Evolutionary conservation across 2,113 vertebrate genomes (phyloP), one percentile per base, ranked within the genome.

Genomic region (Clupea harengus): DNA sequence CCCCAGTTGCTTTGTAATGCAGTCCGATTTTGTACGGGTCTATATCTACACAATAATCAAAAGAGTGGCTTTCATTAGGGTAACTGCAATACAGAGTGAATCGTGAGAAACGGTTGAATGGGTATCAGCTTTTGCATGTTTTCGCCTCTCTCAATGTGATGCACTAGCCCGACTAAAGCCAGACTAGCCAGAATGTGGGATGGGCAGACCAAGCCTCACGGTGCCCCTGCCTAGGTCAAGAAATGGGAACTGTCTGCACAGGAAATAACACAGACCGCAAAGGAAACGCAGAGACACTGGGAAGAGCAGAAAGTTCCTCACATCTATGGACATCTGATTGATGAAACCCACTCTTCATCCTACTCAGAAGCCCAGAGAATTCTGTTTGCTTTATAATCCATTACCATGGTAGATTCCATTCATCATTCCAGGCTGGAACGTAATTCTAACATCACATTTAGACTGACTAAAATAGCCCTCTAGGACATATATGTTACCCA

Each of bases 231-330:
- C 72, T 39, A 39, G 11, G 45, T 67, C 32, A 28, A 86, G 17
- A 45, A 49, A 28, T 45, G 60, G 46, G 86, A 28, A 54, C 44
- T 60, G 60, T 83, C 45, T 82, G 20, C 52, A 78, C 45, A 54
- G 83, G 80, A 84, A 82, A 85, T 85, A 75, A 85, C 28, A 72
- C 52, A 83, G 67, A 83, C 81, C 47, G 82, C 47, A 83, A 17
- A 47, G 81, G 60, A 54, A 84, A n/a, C 49, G 81, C 17, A 87
- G 32, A 47, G 45, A 64, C 82, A 81, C 11, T 13, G 25, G 64
- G 64, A 15, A 2, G 32, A 78, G 72, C 72, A 78, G 28, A 78
- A 15, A 1, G 28, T 39, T 32, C 32, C 28, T 39, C 13, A 32
- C 28, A 78, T 39, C 72, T 78, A 32, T 39, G 15, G 72, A 15